Conservation (phyloP, 2,113 vertebrate genomes). For the Crotalus horridus region DNA sequence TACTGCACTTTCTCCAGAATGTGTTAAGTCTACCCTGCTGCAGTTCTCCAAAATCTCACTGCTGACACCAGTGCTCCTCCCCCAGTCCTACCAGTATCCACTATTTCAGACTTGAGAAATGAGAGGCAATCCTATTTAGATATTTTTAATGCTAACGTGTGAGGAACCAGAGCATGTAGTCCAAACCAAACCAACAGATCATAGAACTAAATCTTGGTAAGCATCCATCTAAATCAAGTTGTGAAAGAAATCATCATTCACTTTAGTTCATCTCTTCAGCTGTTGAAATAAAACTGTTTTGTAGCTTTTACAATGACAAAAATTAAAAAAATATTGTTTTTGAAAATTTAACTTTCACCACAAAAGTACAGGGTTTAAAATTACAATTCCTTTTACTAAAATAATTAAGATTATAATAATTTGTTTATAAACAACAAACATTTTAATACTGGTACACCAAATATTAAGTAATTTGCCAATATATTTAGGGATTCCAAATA, state of each 20-base stretch:
- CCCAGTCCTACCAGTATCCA: background rate
- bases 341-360: background rate
- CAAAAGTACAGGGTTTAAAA: background rate
- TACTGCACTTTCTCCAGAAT: background rate
- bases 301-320: background rate
- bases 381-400: background rate
- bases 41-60: background rate
- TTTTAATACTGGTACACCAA: background rate
- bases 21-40: background rate
- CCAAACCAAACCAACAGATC: background rate
- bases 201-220: background rate
- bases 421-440: background rate
- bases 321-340: background rate
- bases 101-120: background rate
- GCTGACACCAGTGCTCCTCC: background rate
- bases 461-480: background rate
- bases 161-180: background rate
- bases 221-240: background rate
- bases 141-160: background rate
- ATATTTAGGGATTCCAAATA: background rate
- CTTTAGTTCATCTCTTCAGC: background rate
- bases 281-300: background rate
- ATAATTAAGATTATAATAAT: background rate
- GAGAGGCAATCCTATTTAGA: background rate
- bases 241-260: conserved; percentile 3